These are phyloP conservation scores for Lepidonotus clava DNA, from an alignment of 2,888 invertebrate genomes.

Conservation along the genomic window DNA sequence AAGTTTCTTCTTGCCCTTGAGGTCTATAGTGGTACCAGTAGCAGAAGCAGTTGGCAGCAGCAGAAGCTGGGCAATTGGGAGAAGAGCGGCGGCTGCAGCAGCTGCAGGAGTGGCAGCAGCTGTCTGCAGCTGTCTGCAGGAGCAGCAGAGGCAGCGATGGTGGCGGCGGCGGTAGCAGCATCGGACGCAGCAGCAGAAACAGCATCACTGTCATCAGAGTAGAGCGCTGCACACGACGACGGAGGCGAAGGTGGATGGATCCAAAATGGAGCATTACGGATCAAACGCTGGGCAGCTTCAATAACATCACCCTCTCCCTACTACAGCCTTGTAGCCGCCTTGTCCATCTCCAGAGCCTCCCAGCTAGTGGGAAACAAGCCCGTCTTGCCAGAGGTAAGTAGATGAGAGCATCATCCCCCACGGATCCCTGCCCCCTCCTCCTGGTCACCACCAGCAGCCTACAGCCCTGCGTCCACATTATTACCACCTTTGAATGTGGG, in stretches of 20 bases:
- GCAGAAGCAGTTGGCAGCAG: no score
- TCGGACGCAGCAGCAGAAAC: constrained; percentile 15
- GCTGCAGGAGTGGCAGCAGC: no score
- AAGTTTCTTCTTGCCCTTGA: no score
- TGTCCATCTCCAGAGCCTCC: background rate
- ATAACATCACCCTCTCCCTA: constrained; percentile 9
- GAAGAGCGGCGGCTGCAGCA: no score
- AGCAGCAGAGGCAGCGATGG: background rate
- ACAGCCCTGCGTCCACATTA: background rate
- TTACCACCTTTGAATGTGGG: background rate
- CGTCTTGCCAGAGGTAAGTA: no score
- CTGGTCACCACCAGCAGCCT: background rate
- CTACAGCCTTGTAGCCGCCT: background rate
- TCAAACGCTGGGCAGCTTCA: constrained; percentile 3
- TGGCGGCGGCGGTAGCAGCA: background rate
- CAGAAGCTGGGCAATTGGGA: no score
- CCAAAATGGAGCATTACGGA: constrained; percentile 37
- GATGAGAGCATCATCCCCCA: no score
- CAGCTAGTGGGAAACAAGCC: no score
- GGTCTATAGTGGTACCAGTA: no score
- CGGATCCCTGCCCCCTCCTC: background rate
- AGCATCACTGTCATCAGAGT: constrained; percentile 35
- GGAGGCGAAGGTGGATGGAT: constrained; percentile 26
- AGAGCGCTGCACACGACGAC: constrained; percentile 16
- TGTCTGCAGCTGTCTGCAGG: no score